A percentile compares a stretch with the other conserved stretches of the same genome.
These are phyloP conservation scores for Euwallacea fornicatus DNA, from an alignment of 1,140 invertebrate species.

Conservation along the genomic window DNA sequence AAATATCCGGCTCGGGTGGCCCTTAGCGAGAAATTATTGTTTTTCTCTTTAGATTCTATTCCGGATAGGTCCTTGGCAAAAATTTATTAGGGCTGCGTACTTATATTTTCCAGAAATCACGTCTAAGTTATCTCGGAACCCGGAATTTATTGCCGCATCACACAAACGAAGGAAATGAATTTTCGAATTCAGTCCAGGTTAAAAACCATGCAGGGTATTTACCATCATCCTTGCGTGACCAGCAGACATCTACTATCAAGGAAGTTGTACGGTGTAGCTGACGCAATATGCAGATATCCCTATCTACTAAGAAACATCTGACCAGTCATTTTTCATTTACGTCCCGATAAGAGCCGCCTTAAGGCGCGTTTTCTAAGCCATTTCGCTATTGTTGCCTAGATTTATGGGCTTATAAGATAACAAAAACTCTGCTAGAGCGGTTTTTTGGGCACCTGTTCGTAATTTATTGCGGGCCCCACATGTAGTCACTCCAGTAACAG, in stretches of 20 bases:
- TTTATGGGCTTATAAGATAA: constrained; percentile 6
- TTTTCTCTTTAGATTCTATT: constrained; percentile 20
- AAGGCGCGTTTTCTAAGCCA: constrained; percentile 1
- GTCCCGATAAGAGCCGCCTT: background rate
- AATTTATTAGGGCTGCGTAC: background rate
- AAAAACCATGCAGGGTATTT: too few species aligned
- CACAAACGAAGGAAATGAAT: background rate
- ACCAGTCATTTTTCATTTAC: background rate
- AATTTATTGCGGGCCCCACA: too few species aligned
- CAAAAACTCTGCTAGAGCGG: background rate
- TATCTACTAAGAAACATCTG: background rate
- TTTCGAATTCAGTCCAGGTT: too few species aligned
- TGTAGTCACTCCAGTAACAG: too few species aligned
- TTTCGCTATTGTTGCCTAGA: constrained; percentile 1
- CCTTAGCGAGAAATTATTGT: constrained; percentile 29
- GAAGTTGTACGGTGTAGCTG: background rate
- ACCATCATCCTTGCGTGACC: too few species aligned
- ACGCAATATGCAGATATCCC: background rate
- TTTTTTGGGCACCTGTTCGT: too few species aligned
- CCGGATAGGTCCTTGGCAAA: background rate
- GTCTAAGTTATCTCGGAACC: background rate
- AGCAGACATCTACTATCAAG: too few species aligned
- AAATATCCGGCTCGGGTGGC: constrained; percentile 20
- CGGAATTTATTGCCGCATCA: background rate
- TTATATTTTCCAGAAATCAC: constrained; percentile 1